Evolutionary conservation across 2,888 invertebrate genomes (phyloP).

Genomic region (Dryobotodes eremita): DNA sequence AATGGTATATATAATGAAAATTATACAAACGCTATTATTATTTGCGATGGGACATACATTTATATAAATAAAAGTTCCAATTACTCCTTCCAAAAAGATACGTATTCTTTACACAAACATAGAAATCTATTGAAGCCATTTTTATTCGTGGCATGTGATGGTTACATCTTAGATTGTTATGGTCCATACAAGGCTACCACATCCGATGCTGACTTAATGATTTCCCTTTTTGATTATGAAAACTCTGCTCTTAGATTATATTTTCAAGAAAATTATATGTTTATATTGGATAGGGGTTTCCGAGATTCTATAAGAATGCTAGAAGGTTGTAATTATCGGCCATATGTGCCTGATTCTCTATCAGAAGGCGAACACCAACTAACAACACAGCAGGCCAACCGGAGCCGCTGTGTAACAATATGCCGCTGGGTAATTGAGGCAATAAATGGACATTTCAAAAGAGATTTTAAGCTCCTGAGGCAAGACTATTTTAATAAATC

Average conservation of each 20-base stretch:
- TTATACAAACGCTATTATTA: constrained; percentile 17
- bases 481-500: constrained; percentile 39
- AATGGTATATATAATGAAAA: constrained; percentile 45
- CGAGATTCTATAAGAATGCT: constrained; percentile 24
- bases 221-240: constrained; percentile 20
- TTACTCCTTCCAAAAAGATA: constrained; percentile 32
- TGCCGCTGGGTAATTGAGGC: constrained; percentile 44
- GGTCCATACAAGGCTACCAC: constrained; percentile 40
- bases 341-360: constrained; percentile 34
- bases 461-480: constrained; percentile 31
- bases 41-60: constrained; percentile 23
- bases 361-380: constrained; percentile 33
- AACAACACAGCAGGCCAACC: constrained; percentile 39
- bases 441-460: constrained; percentile 39
- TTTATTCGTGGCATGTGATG: constrained; percentile 36
- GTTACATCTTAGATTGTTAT: constrained; percentile 15
- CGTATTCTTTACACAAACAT: constrained; percentile 13
- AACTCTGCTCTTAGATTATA: constrained; percentile 26
- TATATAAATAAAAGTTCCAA: constrained; percentile 35
- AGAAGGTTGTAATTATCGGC: constrained; percentile 19
- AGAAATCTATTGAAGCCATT: constrained; percentile 27
- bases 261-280: constrained; percentile 30
- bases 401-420: constrained; percentile 34
- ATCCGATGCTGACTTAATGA: constrained; percentile 31
- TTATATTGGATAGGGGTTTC: constrained; percentile 37